These are phyloP conservation scores for Dermolepida albohirtum DNA, from an alignment of 2,888 invertebrate genomes.

Conservation along the genomic window DNA sequence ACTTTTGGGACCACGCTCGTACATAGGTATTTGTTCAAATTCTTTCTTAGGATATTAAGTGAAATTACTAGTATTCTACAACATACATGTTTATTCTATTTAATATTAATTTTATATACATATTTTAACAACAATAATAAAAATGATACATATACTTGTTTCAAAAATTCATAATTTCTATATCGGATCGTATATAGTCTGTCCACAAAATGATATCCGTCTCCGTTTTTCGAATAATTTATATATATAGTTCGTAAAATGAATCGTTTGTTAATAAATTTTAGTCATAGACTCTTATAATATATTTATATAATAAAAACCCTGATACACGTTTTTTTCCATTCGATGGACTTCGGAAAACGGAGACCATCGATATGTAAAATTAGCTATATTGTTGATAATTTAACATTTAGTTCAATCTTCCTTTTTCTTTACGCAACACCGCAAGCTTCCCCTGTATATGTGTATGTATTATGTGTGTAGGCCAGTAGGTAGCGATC, in stretches of 20 bases:
- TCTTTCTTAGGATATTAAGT: too few relatives aligned
- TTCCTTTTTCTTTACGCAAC: not conserved
- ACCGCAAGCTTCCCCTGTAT: not conserved
- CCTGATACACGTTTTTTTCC: slow-evolving; percentile 16
- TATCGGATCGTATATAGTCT: slow-evolving; percentile 18
- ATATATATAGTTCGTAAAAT: not conserved
- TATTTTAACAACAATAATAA: slow-evolving; percentile 42
- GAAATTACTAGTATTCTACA: slow-evolving; percentile 24
- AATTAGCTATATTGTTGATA: slow-evolving; percentile 13
- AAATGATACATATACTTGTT: slow-evolving; percentile 31
- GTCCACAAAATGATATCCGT: slow-evolving; percentile 8
- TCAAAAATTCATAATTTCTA: slow-evolving; percentile 2
- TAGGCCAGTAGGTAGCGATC: slow-evolving; percentile 9
- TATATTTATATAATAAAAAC: slow-evolving; percentile 24
- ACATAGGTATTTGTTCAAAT: too few relatives aligned
- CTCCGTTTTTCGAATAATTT: slow-evolving; percentile 28
- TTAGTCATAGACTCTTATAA: not conserved
- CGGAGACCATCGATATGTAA: slow-evolving; percentile 30
- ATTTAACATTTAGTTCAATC: slow-evolving; percentile 1
- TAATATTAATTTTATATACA: slow-evolving; percentile 30
- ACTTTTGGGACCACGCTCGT: too few relatives aligned
- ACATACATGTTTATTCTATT: slow-evolving; percentile 36
- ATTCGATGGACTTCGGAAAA: slow-evolving; percentile 16
- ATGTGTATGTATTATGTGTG: not conserved
- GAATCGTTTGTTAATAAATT: not conserved